Base-by-base conservation (phyloP, 2,888 invertebrate species). In the Callinectes sapidus region DNA sequence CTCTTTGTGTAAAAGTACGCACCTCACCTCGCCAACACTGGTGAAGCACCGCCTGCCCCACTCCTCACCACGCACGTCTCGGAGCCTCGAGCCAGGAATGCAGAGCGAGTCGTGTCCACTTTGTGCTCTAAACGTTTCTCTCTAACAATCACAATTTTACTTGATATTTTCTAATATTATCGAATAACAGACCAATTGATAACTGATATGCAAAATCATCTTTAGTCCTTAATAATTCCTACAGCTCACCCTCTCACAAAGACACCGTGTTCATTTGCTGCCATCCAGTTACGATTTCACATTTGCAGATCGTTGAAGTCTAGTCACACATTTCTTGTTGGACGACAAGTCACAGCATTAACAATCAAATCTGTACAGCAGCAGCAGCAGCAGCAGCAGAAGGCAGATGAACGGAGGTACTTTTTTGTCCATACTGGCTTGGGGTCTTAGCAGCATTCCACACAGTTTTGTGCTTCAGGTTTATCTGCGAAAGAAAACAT, bases 131-230 rank as follows among this genome's bases (percentile, higher is more conserved):
- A 81, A 81, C 13, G 2, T 35, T 35, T 81, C 81, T 35, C 35
- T 32, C 32, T 32, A 32, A 3, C 16, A 81, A 35, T 81, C 28
- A 71, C 28, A 71, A 28, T 81, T 13, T 35, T 81, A 23, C 23
- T 16, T 0, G 16, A 14, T 35, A 81, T 16, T 32, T 28, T 81
- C 10, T 35, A 16, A 81, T 81, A 35, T 13, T 16, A 32, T 13
- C 8, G 23, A 32, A 35, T 16, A 35, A 81, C 14, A 81, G 35
- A 16, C 35, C 1, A 35, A 81, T 13, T 10, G 35, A 81, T 35
- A 81, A 81, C 32, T 81, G 81, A 81, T 81, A 81, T 81, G 81
- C 81, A 81, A 81, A 81, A 81, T 81, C 16, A 35, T 81, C 28
- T 32, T 8, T 35, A 35, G 81, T 35, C 35, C 32, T 14, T 81